These are phyloP conservation scores for Hemichromis elongatus DNA, from an alignment of 2,113 vertebrate species.

Conservation along the genomic window DNA sequence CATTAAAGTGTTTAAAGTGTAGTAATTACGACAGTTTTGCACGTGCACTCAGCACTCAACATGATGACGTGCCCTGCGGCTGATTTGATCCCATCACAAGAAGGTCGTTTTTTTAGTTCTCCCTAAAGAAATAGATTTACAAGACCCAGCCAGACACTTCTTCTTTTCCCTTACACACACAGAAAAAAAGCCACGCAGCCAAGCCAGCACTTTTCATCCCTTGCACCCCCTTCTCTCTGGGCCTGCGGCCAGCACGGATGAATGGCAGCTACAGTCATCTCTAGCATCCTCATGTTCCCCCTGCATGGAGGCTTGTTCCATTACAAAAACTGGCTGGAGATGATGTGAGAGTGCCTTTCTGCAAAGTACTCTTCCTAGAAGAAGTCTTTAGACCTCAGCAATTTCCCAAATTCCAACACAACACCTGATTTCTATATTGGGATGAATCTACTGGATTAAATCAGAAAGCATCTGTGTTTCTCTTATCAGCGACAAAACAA, in stretches of 20 bases:
- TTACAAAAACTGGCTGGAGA: slow-evolving; percentile 36
- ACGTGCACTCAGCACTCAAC: not conserved
- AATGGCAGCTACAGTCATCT: slow-evolving; percentile 45
- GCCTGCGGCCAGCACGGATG: slow-evolving; percentile 41
- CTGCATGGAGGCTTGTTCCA: slow-evolving; percentile 46
- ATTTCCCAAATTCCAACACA: slow-evolving; percentile 42
- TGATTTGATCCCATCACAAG: not conserved
- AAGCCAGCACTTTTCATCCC: slow-evolving; percentile 42
- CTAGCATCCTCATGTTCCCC: slow-evolving; percentile 31
- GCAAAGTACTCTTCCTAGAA: slow-evolving; percentile 28
- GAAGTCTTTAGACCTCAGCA: slow-evolving; percentile 51
- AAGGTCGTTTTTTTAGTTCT: slow-evolving; percentile 25
- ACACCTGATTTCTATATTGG: slow-evolving; percentile 1
- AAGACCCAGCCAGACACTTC: not conserved
- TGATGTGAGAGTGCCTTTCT: slow-evolving; percentile 26
- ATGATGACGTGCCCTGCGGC: not conserved
- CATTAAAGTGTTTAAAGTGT: not conserved
- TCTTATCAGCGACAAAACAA: slow-evolving; percentile 25
- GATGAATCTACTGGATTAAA: slow-evolving; percentile 29
- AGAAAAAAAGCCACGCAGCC: slow-evolving; percentile 1
- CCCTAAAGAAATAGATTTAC: slow-evolving; percentile 30
- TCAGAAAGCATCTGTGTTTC: slow-evolving; percentile 8
- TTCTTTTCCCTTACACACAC: slow-evolving; percentile 3
- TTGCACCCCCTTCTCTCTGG: slow-evolving; percentile 14
- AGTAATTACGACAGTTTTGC: not conserved